Evolutionary conservation across 2,113 vertebrate species (phyloP).

Genomic region (Neotragus pygmaeus): DNA sequence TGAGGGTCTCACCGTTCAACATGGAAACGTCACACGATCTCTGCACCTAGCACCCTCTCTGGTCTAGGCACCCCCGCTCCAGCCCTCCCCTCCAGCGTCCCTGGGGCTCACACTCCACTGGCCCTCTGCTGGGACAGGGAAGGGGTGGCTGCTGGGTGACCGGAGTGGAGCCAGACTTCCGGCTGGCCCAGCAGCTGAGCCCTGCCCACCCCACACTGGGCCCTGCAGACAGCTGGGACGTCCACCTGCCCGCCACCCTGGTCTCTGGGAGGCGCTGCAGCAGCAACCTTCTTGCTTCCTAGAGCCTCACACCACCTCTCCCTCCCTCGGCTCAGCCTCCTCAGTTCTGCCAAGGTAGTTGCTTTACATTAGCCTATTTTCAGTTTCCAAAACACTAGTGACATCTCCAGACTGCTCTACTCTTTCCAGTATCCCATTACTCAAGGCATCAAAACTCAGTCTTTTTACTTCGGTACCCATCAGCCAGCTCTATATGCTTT

Average conservation of each 20-base stretch:
- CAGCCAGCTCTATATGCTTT: not conserved
- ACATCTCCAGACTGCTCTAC: not conserved
- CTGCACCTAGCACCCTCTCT: not conserved
- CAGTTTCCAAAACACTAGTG: not conserved
- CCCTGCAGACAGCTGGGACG: accelerated
- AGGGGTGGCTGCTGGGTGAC: not conserved
- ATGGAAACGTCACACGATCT: not conserved
- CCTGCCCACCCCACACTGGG: not conserved
- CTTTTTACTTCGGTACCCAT: not conserved
- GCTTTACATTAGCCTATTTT: not conserved
- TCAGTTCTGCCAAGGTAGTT: not conserved
- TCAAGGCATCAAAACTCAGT: not conserved
- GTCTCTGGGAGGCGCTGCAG: not conserved
- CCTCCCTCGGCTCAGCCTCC: not conserved
- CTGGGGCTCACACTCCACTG: not conserved
- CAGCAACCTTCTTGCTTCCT: not conserved
- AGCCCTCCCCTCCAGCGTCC: not conserved
- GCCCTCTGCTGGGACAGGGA: not conserved
- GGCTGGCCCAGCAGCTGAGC: not conserved
- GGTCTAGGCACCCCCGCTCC: not conserved
- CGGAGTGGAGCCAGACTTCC: not conserved
- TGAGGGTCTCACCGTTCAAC: not conserved
- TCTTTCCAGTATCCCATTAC: not conserved
- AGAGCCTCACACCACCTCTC: not conserved
- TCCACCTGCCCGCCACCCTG: not conserved